phyloP scores from a whole-genome alignment of 2,888 invertebrate genomes.

The Ophion obscuratus region DNA sequence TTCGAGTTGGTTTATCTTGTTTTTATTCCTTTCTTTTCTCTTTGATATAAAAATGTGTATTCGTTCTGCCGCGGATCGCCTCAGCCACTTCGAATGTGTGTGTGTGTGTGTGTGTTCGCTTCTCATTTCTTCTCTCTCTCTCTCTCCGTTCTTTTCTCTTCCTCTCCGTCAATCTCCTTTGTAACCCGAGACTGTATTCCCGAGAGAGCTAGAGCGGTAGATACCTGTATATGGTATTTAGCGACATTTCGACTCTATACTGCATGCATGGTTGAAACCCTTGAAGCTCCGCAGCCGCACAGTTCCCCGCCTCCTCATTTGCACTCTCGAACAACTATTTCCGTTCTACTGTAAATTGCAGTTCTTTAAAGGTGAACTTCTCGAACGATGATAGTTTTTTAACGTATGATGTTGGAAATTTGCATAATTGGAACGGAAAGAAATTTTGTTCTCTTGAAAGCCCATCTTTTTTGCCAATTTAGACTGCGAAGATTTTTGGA shows the following conservation, averaged over 20 bases:
- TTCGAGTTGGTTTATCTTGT: conserved; percentile 4
- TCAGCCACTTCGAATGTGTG: not conserved
- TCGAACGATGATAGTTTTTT: no score
- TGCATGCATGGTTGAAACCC: conserved; percentile 58
- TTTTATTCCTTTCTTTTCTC: not conserved
- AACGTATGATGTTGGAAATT: no score
- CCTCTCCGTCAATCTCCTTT: conserved; percentile 21
- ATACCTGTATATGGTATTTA: conserved; percentile 23
- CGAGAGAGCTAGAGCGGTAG: not conserved
- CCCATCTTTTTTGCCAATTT: no score
- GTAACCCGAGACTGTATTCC: conserved; percentile 35
- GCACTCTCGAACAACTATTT: no score
- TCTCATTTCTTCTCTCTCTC: conserved; percentile 12
- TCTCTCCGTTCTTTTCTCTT: conserved; percentile 20
- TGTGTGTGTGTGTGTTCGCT: not conserved
- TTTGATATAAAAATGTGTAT: conserved; percentile 22
- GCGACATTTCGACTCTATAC: conserved; percentile 48
- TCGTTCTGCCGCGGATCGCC: conserved; percentile 25
- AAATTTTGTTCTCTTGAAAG: no score
- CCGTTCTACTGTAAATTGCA: no score
- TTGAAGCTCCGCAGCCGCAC: conserved; percentile 53
- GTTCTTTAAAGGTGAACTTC: no score
- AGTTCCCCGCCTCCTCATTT: no score
- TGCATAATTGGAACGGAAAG: no score
- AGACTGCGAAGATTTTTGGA: no score